A percentile compares a stretch with the other conserved stretches of the same genome.
Conservation (phyloP, 2,797 vertebrate species). For the Chelidonichthys spinosus region DNA sequence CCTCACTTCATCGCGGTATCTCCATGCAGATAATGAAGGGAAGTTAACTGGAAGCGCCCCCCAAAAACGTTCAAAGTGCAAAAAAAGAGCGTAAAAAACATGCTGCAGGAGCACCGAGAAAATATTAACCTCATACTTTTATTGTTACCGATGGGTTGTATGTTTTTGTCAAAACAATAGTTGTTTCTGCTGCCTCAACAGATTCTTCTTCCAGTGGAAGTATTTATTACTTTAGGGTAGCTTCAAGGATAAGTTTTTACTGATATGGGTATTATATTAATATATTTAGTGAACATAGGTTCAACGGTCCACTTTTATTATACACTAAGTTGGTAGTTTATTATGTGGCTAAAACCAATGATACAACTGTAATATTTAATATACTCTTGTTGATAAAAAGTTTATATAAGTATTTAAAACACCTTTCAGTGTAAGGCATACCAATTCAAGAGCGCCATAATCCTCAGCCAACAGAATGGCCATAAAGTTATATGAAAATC, state of each 20-base stretch:
- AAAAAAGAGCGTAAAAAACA: background rate
- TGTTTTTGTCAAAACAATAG: background rate
- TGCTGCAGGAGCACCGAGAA: conserved; percentile 3
- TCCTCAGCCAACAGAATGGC: too few relatives aligned
- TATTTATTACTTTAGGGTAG: background rate
- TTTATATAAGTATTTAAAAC: background rate
- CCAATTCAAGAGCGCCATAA: background rate
- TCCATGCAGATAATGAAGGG: background rate
- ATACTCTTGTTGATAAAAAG: background rate
- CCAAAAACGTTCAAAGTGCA: conserved; percentile 53
- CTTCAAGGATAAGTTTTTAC: background rate
- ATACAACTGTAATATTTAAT: background rate
- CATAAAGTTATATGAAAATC: background rate
- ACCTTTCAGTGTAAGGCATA: background rate
- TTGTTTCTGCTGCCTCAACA: conserved; percentile 15
- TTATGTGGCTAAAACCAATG: background rate
- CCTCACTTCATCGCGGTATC: background rate
- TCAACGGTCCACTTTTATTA: background rate
- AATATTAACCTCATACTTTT: conserved; percentile 47
- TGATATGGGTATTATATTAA: background rate
- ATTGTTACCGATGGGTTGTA: conserved; percentile 19
- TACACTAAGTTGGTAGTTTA: background rate
- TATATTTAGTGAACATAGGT: background rate
- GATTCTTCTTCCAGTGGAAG: background rate
- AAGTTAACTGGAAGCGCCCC: background rate